These are phyloP conservation scores for Sussaba pulchella DNA, from an alignment of 2,888 invertebrate species.

Conservation along the genomic window DNA sequence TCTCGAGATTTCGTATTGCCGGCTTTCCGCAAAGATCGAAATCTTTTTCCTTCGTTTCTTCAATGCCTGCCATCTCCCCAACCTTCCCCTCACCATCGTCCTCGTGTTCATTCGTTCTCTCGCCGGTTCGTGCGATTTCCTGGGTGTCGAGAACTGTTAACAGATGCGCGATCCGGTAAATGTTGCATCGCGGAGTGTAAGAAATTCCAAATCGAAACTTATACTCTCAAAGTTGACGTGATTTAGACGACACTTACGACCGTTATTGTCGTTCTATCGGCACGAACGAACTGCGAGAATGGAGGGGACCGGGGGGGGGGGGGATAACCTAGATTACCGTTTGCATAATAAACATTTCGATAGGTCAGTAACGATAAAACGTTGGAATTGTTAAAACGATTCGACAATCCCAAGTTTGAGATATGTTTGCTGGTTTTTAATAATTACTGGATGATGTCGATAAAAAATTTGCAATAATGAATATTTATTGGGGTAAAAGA, in stretches of 20 bases:
- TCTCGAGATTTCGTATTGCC: slow-evolving; percentile 48
- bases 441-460: too few species aligned
- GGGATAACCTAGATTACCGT: slow-evolving; percentile 45
- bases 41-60: slow-evolving; percentile 57
- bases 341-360: slow-evolving; percentile 50
- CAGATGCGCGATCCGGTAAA: slow-evolving; percentile 66
- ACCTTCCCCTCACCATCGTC: slow-evolving; percentile 39
- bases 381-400: background rate
- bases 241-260: slow-evolving; percentile 19
- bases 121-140: slow-evolving; percentile 48
- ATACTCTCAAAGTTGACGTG: slow-evolving; percentile 41
- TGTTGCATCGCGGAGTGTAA: slow-evolving; percentile 44
- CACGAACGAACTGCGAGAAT: background rate
- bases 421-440: too few species aligned
- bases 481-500: too few species aligned
- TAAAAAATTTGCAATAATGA: too few species aligned
- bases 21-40: slow-evolving; percentile 55
- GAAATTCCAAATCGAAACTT: slow-evolving; percentile 47
- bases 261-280: slow-evolving; percentile 1
- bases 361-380: slow-evolving; percentile 51
- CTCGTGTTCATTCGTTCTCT: slow-evolving; percentile 46
- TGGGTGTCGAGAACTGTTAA: slow-evolving; percentile 23
- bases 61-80: too few species aligned
- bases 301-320: background rate
- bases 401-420: background rate